Evolutionary conservation across 1,140 invertebrate species (phyloP).

Genomic region (Tetragonula clypearis): DNA sequence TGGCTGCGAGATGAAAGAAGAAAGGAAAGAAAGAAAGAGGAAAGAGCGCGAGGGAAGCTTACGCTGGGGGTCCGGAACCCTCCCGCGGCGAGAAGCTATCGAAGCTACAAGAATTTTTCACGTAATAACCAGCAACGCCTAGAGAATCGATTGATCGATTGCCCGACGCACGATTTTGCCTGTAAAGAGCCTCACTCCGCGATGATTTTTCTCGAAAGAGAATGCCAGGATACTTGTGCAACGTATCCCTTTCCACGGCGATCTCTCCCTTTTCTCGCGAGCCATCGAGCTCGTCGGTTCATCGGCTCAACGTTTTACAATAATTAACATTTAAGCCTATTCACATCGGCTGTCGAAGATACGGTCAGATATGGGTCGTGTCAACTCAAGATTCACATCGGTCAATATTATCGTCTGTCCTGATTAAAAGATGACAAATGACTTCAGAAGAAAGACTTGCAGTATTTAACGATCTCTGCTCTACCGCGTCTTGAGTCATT

Average conservation of each 20-base stretch:
- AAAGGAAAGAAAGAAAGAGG: slow-evolving; percentile 47
- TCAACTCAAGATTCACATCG: too few relatives aligned
- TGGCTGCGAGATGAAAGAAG: slow-evolving; percentile 55
- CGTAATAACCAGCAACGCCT: slow-evolving; percentile 78
- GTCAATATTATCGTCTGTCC: too few relatives aligned
- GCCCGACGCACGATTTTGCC: slow-evolving; percentile 75
- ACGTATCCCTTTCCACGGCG: slow-evolving; percentile 47
- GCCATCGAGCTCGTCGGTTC: slow-evolving; percentile 38
- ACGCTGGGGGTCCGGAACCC: slow-evolving; percentile 71
- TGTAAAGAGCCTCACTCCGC: slow-evolving; percentile 70
- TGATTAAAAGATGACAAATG: too few relatives aligned
- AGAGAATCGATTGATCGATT: slow-evolving; percentile 77
- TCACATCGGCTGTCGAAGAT: too few relatives aligned
- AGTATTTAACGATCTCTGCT: too few relatives aligned
- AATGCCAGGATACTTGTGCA: neutral
- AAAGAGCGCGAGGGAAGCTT: slow-evolving; percentile 40
- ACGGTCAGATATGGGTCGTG: too few relatives aligned
- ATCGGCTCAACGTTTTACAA: slow-evolving; percentile 29
- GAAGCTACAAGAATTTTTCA: slow-evolving; percentile 75
- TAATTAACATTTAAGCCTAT: too few relatives aligned
- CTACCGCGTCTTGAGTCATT: too few relatives aligned
- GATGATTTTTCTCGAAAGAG: slow-evolving; percentile 55
- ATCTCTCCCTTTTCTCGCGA: slow-evolving; percentile 9
- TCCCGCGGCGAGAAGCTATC: slow-evolving; percentile 75
- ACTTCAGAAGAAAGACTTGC: too few relatives aligned